These are phyloP conservation scores for Montipora sp. DNA, from an alignment of 64 coral and sea anemone genomes.

Conservation along the genomic window DNA sequence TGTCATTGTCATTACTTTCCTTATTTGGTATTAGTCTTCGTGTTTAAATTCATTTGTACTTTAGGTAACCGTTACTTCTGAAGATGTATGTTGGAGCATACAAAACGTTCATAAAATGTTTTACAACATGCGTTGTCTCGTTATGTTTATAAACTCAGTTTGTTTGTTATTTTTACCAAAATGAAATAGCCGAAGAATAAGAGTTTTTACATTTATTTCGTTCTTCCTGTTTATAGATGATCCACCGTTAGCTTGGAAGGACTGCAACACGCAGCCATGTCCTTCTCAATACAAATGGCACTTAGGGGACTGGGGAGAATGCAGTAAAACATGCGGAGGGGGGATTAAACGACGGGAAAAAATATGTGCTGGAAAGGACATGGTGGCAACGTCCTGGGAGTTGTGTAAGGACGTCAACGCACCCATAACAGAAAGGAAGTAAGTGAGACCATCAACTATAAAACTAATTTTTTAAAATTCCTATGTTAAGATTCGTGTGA, in stretches of 20 bases:
- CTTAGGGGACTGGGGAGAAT: conserved; percentile 71
- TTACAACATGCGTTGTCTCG: too few relatives aligned
- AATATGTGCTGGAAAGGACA: conserved; percentile 75
- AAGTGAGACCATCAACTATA: not conserved
- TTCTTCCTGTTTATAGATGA: not conserved
- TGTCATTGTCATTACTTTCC: too few relatives aligned
- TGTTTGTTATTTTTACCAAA: too few relatives aligned
- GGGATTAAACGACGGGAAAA: conserved; percentile 52
- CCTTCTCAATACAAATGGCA: conserved; percentile 86
- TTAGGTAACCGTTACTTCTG: too few relatives aligned
- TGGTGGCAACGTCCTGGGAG: conserved; percentile 81
- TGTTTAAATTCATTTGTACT: too few relatives aligned
- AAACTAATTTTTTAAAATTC: too few relatives aligned
- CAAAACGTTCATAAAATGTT: too few relatives aligned
- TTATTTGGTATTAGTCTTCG: too few relatives aligned
- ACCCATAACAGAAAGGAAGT: conserved; percentile 62
- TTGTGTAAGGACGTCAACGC: conserved; percentile 59
- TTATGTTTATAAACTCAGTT: too few relatives aligned
- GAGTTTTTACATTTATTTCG: not conserved
- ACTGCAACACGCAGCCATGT: conserved; percentile 73
- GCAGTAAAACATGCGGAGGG: conserved; percentile 76
- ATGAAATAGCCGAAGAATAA: too few relatives aligned
- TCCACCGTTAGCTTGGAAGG: conserved; percentile 78
- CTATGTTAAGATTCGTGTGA: too few relatives aligned
- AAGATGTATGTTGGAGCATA: too few relatives aligned